A percentile compares a stretch with the other conserved stretches of the same genome.
These are phyloP conservation scores for Caenorhabditis sp. DNA, from an alignment of 2,888 invertebrate species.

Conservation along the genomic window DNA sequence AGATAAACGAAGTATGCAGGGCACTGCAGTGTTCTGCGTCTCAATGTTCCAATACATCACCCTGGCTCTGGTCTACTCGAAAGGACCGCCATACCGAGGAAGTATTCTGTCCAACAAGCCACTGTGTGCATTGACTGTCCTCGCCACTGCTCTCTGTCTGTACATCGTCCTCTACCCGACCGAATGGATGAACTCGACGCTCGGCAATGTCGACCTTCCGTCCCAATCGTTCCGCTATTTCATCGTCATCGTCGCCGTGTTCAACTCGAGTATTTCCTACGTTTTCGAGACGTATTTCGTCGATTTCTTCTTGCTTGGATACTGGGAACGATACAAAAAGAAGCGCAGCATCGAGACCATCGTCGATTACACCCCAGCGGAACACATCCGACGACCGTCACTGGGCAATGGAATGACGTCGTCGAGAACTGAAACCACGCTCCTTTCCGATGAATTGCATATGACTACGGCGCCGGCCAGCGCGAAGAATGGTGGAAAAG, in stretches of 20 bases:
- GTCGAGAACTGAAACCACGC: constrained; percentile 50
- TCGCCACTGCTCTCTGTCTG: constrained; percentile 62
- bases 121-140: constrained; percentile 64
- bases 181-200: constrained; percentile 8
- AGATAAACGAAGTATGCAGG: constrained; percentile 88
- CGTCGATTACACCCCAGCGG: constrained; percentile 47
- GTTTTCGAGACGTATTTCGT: constrained; percentile 76
- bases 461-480: constrained; percentile 20
- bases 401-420: constrained; percentile 33
- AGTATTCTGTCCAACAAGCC: constrained; percentile 59
- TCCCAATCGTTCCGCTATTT: constrained; percentile 41
- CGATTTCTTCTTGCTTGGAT: constrained; percentile 73
- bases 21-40: constrained; percentile 89
- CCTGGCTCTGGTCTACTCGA: constrained; percentile 90
- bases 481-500: neutral
- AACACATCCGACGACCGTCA: constrained; percentile 22
- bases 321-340: constrained; percentile 74
- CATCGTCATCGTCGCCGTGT: constrained; percentile 35
- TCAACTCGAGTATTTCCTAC: constrained; percentile 59
- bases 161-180: constrained; percentile 42
- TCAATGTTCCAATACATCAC: constrained; percentile 89
- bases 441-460: constrained; percentile 42
- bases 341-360: constrained; percentile 55
- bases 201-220: constrained; percentile 51
- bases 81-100: constrained; percentile 83